These are phyloP conservation scores for Garra rufa DNA, from an alignment of 2,113 vertebrate species.

Conservation along the genomic window DNA sequence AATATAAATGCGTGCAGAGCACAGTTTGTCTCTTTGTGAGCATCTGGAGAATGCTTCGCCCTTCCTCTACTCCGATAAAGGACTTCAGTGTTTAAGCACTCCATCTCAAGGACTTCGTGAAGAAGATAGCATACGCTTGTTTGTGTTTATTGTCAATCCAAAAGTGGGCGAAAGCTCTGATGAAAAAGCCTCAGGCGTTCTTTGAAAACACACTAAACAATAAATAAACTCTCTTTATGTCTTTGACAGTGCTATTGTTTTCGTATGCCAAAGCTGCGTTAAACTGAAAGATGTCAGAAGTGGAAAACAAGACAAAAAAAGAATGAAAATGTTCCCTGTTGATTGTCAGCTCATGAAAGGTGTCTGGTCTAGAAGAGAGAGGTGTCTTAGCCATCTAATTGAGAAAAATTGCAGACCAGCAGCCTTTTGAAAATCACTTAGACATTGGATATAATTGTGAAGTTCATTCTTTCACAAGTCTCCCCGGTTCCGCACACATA, in stretches of 20 bases:
- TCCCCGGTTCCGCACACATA: constrained; percentile 23
- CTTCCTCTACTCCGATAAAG: constrained; percentile 13
- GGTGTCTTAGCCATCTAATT: constrained; percentile 51
- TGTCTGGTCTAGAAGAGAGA: constrained; percentile 35
- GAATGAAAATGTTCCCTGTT: constrained; percentile 38
- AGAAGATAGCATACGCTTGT: constrained; percentile 51
- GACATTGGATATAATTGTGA: constrained; percentile 52
- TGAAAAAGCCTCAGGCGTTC: constrained; percentile 41
- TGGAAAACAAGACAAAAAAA: constrained; percentile 42
- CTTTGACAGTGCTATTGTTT: constrained; percentile 43
- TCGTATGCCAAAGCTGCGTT: constrained; percentile 49
- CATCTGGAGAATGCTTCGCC: background rate
- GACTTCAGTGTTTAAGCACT: constrained; percentile 13
- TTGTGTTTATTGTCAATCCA: constrained; percentile 49
- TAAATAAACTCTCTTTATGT: constrained; percentile 17
- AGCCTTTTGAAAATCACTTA: constrained; percentile 47
- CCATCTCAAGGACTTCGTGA: constrained; percentile 45
- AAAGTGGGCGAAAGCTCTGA: constrained; percentile 44
- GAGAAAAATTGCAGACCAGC: constrained; percentile 53
- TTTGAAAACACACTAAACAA: constrained; percentile 52
- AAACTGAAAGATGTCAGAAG: constrained; percentile 45
- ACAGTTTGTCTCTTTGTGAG: constrained; percentile 7
- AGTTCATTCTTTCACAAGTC: constrained; percentile 38
- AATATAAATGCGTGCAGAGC: constrained; percentile 6
- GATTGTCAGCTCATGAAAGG: constrained; percentile 54